phyloP scores from a whole-genome alignment of 2,113 vertebrate genomes.

The Eurystomus gularis region DNA sequence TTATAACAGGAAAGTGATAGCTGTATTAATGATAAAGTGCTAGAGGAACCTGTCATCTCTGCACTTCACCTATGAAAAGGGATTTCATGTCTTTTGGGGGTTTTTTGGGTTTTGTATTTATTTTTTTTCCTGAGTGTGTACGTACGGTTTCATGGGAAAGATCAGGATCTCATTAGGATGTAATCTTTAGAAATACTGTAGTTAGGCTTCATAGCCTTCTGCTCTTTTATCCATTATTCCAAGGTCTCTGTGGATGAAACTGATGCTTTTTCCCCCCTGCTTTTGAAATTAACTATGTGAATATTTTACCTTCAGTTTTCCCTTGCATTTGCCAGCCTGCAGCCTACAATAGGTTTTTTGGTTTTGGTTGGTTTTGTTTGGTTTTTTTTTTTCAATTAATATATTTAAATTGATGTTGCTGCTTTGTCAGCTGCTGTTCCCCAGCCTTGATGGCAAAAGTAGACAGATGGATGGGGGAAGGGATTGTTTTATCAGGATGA shows the following conservation, averaged over 20 bases:
- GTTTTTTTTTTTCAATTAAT: neutral
- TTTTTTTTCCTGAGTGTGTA: neutral
- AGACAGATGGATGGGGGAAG: conserved; percentile 9
- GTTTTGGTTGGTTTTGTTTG: too few relatives aligned
- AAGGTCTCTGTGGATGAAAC: neutral
- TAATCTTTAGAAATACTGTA: neutral
- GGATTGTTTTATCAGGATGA: conserved; percentile 2
- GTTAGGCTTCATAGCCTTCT: conserved; percentile 3
- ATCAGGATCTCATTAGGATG: neutral
- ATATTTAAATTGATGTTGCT: neutral
- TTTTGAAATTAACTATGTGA: neutral
- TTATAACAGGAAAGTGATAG: conserved; percentile 4
- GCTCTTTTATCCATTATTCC: conserved; percentile 19
- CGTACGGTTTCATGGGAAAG: conserved; percentile 12
- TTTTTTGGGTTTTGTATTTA: neutral
- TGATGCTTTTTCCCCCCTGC: neutral
- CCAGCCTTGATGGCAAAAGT: neutral
- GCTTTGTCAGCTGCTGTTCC: neutral
- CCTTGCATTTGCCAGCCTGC: neutral
- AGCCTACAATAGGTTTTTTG: neutral
- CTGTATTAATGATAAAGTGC: neutral
- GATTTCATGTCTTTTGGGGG: neutral
- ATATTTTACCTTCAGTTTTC: neutral
- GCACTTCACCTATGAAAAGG: neutral
- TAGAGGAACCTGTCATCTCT: conserved; percentile 13